Conservation (phyloP, 2,888 invertebrate species). For the Gerosis bhagava region DNA sequence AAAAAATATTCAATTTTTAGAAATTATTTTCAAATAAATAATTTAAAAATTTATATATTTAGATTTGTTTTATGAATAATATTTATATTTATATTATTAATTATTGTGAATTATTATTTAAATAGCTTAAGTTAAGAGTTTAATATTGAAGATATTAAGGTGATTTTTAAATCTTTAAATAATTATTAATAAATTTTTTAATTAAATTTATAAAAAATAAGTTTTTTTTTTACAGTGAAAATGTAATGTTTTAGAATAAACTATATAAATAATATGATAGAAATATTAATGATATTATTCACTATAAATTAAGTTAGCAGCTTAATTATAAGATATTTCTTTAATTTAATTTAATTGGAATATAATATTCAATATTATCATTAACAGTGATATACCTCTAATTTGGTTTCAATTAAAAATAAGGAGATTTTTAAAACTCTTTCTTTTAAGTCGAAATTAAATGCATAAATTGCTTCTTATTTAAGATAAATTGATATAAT, state of each 20-base stretch:
- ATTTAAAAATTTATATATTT: slow-evolving; percentile 59
- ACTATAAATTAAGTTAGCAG: slow-evolving; percentile 85
- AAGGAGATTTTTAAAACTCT: slow-evolving; percentile 71
- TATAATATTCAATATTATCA: slow-evolving; percentile 77
- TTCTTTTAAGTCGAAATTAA: slow-evolving; percentile 74
- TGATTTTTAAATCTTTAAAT: slow-evolving; percentile 41
- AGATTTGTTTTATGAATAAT: slow-evolving; percentile 51
- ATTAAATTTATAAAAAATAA: slow-evolving; percentile 51
- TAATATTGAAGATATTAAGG: slow-evolving; percentile 70
- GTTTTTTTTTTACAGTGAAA: slow-evolving; percentile 84
- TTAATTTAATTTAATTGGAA: slow-evolving; percentile 51
- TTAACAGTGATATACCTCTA: slow-evolving; percentile 86
- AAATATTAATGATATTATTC: slow-evolving; percentile 73
- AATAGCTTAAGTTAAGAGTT: slow-evolving; percentile 62
- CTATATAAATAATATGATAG: slow-evolving; percentile 77
- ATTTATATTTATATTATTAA: slow-evolving; percentile 15
- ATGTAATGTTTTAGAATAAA: slow-evolving; percentile 85
- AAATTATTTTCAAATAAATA: slow-evolving; percentile 67
- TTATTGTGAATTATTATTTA: slow-evolving; percentile 37
- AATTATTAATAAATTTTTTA: no score
- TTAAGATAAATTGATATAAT: slow-evolving; percentile 65
- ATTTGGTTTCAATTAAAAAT: slow-evolving; percentile 82
- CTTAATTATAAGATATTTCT: slow-evolving; percentile 81
- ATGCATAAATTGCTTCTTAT: slow-evolving; percentile 80
- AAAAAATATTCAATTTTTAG: slow-evolving; percentile 57